A percentile compares a stretch with the other conserved stretches of the same genome.
phyloP scores from a whole-genome alignment of 2,888 invertebrate species.

The Microplitis deprimator region DNA sequence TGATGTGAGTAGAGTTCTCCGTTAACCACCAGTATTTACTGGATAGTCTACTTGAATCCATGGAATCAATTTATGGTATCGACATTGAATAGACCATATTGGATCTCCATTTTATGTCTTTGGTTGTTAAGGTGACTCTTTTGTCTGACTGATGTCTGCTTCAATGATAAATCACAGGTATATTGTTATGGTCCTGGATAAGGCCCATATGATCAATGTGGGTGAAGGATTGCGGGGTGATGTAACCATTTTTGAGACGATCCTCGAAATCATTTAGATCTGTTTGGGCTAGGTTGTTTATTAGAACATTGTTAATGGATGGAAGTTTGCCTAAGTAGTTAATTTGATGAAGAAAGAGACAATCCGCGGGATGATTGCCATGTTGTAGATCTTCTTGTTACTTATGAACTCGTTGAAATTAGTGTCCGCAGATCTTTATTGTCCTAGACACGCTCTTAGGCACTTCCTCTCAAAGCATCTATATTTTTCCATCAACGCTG shows the following conservation, averaged over 20 bases:
- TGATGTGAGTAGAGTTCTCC: too few species aligned
- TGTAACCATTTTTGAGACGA: not conserved
- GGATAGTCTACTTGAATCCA: too few species aligned
- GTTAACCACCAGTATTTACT: too few species aligned
- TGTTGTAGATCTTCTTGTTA: slow-evolving; percentile 31
- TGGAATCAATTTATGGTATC: too few species aligned
- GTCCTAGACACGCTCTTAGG: slow-evolving; percentile 31
- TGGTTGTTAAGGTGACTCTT: not conserved
- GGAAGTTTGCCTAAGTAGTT: not conserved
- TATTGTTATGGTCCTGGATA: not conserved
- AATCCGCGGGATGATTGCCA: slow-evolving; percentile 22
- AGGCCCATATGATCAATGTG: not conserved
- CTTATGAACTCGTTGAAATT: slow-evolving; percentile 27
- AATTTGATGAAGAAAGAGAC: not conserved
- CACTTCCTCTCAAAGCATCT: slow-evolving; percentile 43
- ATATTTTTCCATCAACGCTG: slow-evolving; percentile 35
- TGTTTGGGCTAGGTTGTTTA: not conserved
- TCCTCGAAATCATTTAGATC: not conserved
- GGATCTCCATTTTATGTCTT: too few species aligned
- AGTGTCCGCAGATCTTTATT: slow-evolving; percentile 15
- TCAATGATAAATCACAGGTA: not conserved
- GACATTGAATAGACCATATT: too few species aligned
- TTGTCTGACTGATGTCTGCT: not conserved
- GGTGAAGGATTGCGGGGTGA: not conserved
- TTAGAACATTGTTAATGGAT: not conserved